Base-by-base conservation (phyloP, 2,113 vertebrate species). In the Hymenochirus boettgeri region DNA sequence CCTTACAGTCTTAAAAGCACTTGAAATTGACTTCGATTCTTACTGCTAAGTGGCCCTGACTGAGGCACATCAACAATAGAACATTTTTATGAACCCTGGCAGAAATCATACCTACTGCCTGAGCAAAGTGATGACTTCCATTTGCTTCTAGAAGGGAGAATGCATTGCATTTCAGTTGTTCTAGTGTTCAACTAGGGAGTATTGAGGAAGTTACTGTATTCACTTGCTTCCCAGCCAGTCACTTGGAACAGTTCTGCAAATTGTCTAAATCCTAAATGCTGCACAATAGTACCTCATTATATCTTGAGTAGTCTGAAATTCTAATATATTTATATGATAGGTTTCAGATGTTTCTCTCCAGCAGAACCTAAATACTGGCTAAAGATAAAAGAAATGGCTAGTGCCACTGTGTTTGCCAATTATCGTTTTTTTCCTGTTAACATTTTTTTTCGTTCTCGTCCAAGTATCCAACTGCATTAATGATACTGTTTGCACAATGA, bases 1-100 rank as follows among this genome's bases (percentile, higher is more conserved):
- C 82, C 76, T 79, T 80, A 81, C 73, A 76, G 84, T 83, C 86
- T 86, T 89, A 92, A 91, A 91, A 89, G 71, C 77, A 76, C 79
- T 76, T 92, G 92, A 94, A 81, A 71, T 71, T 86, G 93, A 95
- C 87, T 57, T 57, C 62, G 75, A 86, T 71, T 82, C 87, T 83
- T 83, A 85, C 82, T 73, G 74, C 74, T 93, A 93, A 96, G 83
- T 76, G 77, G 77, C 76, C 75, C 75, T 88, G 93, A 92, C 86
- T 74, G 73, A 76, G 83, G 66, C 87, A 81, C 91, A 81, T 97
- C 94, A 94, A 73, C 60, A 54, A 72, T 19, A 77, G 79, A 88
- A 83, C 85, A 84, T 74, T 75, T 79, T 89, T 90, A 94, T 88
- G 73, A 73, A 73, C 74, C 69, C 78, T 92, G 93, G 87, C 91